A percentile compares a stretch with the other conserved stretches of the same genome.
These are phyloP conservation scores for Anabas testudineus DNA, from an alignment of 2,797 vertebrate genomes.

Conservation along the genomic window DNA sequence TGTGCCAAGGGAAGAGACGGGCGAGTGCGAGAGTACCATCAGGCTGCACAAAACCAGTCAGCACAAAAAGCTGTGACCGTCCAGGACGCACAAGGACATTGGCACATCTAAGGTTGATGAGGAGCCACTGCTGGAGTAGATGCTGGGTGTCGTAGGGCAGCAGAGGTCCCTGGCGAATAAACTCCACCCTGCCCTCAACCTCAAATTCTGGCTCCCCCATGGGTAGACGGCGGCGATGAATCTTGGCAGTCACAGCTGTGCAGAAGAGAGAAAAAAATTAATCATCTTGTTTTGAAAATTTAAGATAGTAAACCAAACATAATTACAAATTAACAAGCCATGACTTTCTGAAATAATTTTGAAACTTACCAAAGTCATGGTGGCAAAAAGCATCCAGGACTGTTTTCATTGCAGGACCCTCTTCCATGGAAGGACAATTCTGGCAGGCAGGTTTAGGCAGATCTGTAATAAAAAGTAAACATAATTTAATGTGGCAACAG, in stretches of 20 bases:
- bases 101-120: slow-evolving; percentile 88
- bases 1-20: slow-evolving; percentile 89
- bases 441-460: slow-evolving; percentile 90
- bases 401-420: slow-evolving; percentile 81
- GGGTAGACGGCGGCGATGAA: slow-evolving; percentile 81
- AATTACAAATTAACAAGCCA: background rate
- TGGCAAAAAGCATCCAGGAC: slow-evolving; percentile 87
- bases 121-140: slow-evolving; percentile 90
- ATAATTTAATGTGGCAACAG: slow-evolving; percentile 19
- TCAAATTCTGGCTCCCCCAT: slow-evolving; percentile 82
- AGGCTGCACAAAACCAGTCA: slow-evolving; percentile 83
- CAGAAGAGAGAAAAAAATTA: background rate
- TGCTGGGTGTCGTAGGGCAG: slow-evolving; percentile 88
- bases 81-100: slow-evolving; percentile 79
- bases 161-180: slow-evolving; percentile 86
- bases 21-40: slow-evolving; percentile 82
- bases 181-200: slow-evolving; percentile 89
- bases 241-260: slow-evolving; percentile 88
- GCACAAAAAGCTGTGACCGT: slow-evolving; percentile 85
- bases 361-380: slow-evolving; percentile 88
- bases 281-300: background rate
- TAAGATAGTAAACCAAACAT: background rate
- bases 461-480: slow-evolving; percentile 70
- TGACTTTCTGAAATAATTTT: background rate
- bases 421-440: slow-evolving; percentile 87